Evolutionary conservation across 2,888 invertebrate genomes (phyloP).

Genomic region (Pseudanteris insignis): DNA sequence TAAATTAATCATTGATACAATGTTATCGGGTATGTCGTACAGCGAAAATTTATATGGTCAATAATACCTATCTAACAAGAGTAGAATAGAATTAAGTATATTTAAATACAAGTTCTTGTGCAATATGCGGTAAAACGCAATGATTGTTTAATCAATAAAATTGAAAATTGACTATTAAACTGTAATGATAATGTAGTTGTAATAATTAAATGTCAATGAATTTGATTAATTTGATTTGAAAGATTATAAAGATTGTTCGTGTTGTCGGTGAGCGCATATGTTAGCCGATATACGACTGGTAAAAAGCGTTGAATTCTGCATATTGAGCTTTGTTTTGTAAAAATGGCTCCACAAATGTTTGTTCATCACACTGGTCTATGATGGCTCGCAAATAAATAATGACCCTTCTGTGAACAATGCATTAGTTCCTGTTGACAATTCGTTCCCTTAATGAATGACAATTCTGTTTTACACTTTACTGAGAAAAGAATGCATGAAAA

Average conservation of each 20-base stretch:
- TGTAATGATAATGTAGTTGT: no score
- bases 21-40: constrained; percentile 65
- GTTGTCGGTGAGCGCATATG: constrained; percentile 35
- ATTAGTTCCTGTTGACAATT: constrained; percentile 38
- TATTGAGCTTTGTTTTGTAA: constrained; percentile 42
- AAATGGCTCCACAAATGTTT: constrained; percentile 29
- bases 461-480: constrained; percentile 24
- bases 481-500: constrained; percentile 14
- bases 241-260: constrained; percentile 16
- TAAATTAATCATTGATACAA: constrained; percentile 65
- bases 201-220: constrained; percentile 13
- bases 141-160: constrained; percentile 48
- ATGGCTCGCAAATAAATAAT: constrained; percentile 27
- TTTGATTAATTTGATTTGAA: no score
- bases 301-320: constrained; percentile 41
- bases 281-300: constrained; percentile 33
- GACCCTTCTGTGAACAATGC: constrained; percentile 37
- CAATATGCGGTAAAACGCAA: constrained; percentile 50
- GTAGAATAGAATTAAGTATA: constrained; percentile 62
- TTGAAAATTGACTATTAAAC: no score
- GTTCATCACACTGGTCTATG: constrained; percentile 35
- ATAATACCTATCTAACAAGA: constrained; percentile 63
- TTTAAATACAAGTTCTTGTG: constrained; percentile 63
- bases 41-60: constrained; percentile 63
- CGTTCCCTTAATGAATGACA: constrained; percentile 2